A percentile compares a stretch with the other conserved stretches of the same genome.
phyloP scores from a whole-genome alignment of 2,888 invertebrate genomes.

The Toxonevra muliebris region DNA sequence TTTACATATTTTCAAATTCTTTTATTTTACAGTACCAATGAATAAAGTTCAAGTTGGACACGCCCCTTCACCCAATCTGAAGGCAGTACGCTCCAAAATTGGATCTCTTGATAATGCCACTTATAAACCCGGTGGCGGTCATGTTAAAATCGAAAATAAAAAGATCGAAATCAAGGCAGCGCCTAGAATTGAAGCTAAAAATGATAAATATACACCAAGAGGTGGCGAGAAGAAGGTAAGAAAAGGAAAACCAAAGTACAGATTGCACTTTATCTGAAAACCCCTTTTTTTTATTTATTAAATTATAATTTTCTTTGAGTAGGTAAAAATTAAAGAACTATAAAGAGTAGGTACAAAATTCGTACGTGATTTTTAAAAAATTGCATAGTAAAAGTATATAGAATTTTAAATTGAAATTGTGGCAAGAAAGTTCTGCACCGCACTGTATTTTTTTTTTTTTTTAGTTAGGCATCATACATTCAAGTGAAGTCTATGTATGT shows the following conservation, averaged over 20 bases:
- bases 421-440: background rate
- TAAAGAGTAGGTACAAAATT: too few relatives aligned
- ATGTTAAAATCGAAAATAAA: conserved; percentile 86
- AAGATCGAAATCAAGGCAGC: conserved; percentile 86
- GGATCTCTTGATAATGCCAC: conserved; percentile 90
- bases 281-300: too few relatives aligned
- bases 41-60: conserved; percentile 93
- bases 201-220: conserved; percentile 85
- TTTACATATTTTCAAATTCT: too few relatives aligned
- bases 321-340: too few relatives aligned
- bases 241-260: background rate
- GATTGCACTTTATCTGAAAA: too few relatives aligned
- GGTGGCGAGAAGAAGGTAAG: conserved; percentile 91
- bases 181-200: conserved; percentile 90
- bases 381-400: background rate
- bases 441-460: background rate
- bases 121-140: conserved; percentile 89
- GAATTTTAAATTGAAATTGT: background rate
- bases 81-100: conserved; percentile 91
- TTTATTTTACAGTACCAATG: conserved; percentile 80
- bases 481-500: background rate
- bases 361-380: background rate
- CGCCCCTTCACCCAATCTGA: conserved; percentile 91
- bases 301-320: too few relatives aligned
- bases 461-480: too few relatives aligned